Evolutionary conservation across 2,113 vertebrate genomes (phyloP), one percentile per base, ranked within the genome.

Genomic region (Silurus meridionalis): DNA sequence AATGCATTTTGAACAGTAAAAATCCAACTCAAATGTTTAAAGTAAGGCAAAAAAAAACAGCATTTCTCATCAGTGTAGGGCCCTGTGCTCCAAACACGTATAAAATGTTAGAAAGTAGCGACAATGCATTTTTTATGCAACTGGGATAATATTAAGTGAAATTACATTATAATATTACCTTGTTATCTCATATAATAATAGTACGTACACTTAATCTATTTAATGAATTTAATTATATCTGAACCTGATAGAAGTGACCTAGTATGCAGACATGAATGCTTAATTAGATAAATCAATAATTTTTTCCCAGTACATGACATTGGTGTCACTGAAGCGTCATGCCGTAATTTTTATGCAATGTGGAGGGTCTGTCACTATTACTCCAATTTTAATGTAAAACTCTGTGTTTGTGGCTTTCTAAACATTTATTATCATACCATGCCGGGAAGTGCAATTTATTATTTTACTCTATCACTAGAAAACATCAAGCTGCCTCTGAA

Each of bases 161-260:
- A 61, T 61, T 63, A 61, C 19, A 80, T 46, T 80, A 61, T 48
- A 23, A 80, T 80, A 80, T 60, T 61, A 61, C 46, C 63, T 28
- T 80, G 78, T 46, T 61, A 61, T 79, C 21, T 79, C 48, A 79
- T 58, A 19, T 28, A 58, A 79, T 79, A 21, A 46, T 80, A 46
- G 0, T 80, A 80, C 63, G 57, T 80, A 61, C 63, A 61, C 19
- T 0, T 63, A 28, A 80, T 48, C 28, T 61, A 61, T 80, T 61
- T 23, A 80, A 80, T 80, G 46, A 21, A 63, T 80, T 80, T 80
- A 80, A 61, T 48, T 9, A 80, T 80, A 48, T 61, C 17, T 80
- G 15, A 60, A 17, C n/a, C 75, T 79, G 13, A 28, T 8, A 79
- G 75, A 80, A 60, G 53, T 80, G 58, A 61, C 58, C 25, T 61